Evolutionary conservation across 2,888 invertebrate genomes (phyloP), one percentile per base, ranked within the genome.

Genomic region (Orthosia gothica): DNA sequence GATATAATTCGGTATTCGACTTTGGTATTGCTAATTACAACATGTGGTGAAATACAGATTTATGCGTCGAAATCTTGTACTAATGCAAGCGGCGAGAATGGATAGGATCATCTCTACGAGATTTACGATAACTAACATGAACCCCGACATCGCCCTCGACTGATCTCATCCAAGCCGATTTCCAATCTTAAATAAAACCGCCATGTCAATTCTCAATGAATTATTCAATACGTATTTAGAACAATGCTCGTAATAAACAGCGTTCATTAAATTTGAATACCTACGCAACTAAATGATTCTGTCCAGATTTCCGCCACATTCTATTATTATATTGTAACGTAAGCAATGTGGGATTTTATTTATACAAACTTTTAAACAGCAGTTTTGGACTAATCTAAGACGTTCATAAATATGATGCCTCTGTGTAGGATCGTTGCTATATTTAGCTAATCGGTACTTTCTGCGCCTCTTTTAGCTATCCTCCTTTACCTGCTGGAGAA

Each of bases 241-340:
- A 85, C 84, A 87, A 82, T 83, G 83, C 76, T 80, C 58, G 78
- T 76, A 85, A 84, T 86, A 85, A 88, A 86, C 80, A 82, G 70
- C 77, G 74, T 81, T 86, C 87, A 90, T 90, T 89, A 89, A 88
- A 88, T 83, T 89, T 87, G 82, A 87, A 88, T 88, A 88, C 84
- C 74, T 76, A 87, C 88, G 88, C 74, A 81, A 85, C 83, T 86
- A 87, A 91, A 89, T 90, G 91, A 91, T 89, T 87, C 85, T 91
- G 86, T 83, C 89, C 91, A 91, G 91, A 91, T 89, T 82, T 90
- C 91, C 90, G 85, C 86, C 72, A 89, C 84, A 88, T 85, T 89
- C 89, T 91, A 89, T 89, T 88, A 91, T 89, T 91, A 91, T 89
- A 88, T 76, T 85, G 78, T 87, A 89, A 83, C 78, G 88, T 91